Base-by-base conservation (phyloP, 2,888 invertebrate genomes). In the Eulithis testata region DNA sequence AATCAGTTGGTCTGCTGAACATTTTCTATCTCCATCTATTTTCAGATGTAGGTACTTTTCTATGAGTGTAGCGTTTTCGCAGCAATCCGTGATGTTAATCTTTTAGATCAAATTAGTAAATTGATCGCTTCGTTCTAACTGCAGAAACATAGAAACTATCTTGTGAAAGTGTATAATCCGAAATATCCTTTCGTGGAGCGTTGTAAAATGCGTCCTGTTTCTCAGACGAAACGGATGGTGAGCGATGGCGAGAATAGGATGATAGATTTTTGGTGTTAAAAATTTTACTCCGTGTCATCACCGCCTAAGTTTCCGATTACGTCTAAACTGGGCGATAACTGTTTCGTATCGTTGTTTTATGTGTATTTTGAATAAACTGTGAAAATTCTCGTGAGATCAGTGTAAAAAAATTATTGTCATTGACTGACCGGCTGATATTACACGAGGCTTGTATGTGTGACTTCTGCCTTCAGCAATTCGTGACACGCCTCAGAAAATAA, bases 11-110 rank as follows among this genome's bases (percentile, higher is more conserved):
- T 75, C 76, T 83, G 82, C 89, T 89, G 90, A 90, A 91, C 91
- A 91, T 90, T 89, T 94, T 94, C 94, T 93, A 94, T 94, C 94
- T 94, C 94, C 94, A 94, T 94, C 94, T 94, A 94, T 95, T 94
- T 95, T 95, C 95, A 95, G 95, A 95, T 93, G 91, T 94, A 95
- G 94, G 95, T 95, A 95, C 95, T 95, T 95, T 93, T 93, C 86
- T 90, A 88, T 84, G 93, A 89, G 91, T 91, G 89, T 93, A 92
- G 93, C 93, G 93, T 93, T 93, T 93, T 93, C 91, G 94, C 94
- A 94, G 94, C 94, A 90, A 94, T 93, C 93, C 94, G 94, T 94
- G 94, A 94, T 94, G 94, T 89, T 94, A 94, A 94, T 94, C 94
- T 94, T 93, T 90, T 92, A 93, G 90, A 86, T 90, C 90, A 87